Evolutionary conservation across 2,888 invertebrate genomes (phyloP).

Genomic region (Sceliomorpha sp.): DNA sequence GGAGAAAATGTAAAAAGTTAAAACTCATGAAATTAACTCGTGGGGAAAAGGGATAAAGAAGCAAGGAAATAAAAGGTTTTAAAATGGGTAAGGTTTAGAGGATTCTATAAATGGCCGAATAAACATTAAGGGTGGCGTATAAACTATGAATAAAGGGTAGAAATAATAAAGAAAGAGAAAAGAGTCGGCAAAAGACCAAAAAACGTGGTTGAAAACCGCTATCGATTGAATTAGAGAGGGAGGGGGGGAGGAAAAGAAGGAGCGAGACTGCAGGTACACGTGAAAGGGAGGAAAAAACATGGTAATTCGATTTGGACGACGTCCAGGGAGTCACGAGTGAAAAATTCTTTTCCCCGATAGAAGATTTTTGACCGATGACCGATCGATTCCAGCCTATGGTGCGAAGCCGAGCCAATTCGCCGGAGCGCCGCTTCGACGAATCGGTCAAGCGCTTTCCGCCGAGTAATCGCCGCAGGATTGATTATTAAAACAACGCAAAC

Average conservation of each 20-base stretch:
- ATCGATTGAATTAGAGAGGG: constrained; percentile 20
- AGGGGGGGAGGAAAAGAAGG: too few species aligned
- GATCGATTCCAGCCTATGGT: constrained; percentile 18
- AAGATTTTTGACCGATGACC: constrained; percentile 40
- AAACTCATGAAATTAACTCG: too few species aligned
- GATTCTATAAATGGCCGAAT: too few species aligned
- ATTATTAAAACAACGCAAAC: constrained; percentile 53
- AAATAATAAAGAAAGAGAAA: neutral
- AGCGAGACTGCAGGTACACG: constrained; percentile 4
- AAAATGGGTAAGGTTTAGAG: too few species aligned
- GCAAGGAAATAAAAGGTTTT: too few species aligned
- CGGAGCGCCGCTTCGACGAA: neutral
- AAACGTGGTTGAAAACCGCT: constrained; percentile 9
- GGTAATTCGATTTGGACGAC: constrained; percentile 53
- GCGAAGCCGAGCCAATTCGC: too few species aligned
- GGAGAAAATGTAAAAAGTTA: too few species aligned
- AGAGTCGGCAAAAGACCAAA: neutral
- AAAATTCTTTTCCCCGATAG: constrained; percentile 35
- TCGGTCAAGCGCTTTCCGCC: constrained; percentile 40
- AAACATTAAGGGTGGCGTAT: too few species aligned
- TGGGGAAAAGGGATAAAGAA: too few species aligned
- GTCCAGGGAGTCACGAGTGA: constrained; percentile 37
- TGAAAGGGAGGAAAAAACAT: constrained; percentile 29
- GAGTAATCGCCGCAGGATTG: constrained; percentile 48
- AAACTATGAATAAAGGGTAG: too few species aligned